Evolutionary conservation across 2,797 vertebrate species (phyloP), one percentile per base, ranked within the genome.

Genomic region (Eutrigla gurnardus): DNA sequence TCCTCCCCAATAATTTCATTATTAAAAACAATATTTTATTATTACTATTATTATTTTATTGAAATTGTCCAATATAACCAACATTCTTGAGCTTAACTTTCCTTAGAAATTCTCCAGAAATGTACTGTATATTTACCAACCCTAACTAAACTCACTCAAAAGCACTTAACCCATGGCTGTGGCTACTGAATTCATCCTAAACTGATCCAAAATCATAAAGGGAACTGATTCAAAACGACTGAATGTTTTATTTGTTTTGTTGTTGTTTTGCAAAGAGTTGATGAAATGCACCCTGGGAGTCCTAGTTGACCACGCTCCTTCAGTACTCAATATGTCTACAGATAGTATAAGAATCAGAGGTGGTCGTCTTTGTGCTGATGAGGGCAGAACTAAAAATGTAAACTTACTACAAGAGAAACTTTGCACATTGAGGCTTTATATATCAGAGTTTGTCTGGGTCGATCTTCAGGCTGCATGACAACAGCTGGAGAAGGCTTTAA

Each of bases 381-480:
- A 17, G 8, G 14, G 32, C 42, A 64, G 33, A 49, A 5, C 12
- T 14, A n/a, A 39, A 13, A 18, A 5, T 14, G 47, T 64, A 5
- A 37, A 42, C 18, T 32, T 42, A 10, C 13, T 43, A 3, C 14
- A 25, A 59, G 36, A 59, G 3, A 40, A 37, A 39, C 40, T 6
- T 60, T 35, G 17, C 46, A 15, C 12, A 37, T 17, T 53, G 58
- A 33, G 5, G 25, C 18, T 49, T 49, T 50, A 61, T 43, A 54
- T 15, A 5, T 37, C 5, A 18, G 42, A 37, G 57, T 70, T 64
- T 12, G 37, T 50, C 14, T 52, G 33, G 49, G 54, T 55, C 12
- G 18, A 54, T 40, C 62, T 54, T 61, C 55, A 53, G 54, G 25
- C 68, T 13, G 62, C 49, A 3, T 43, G 65, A 63, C 33, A 49